Evolutionary conservation across 2,888 invertebrate genomes (phyloP), one percentile per base, ranked within the genome.

Genomic region (Sclerodermus sp.): DNA sequence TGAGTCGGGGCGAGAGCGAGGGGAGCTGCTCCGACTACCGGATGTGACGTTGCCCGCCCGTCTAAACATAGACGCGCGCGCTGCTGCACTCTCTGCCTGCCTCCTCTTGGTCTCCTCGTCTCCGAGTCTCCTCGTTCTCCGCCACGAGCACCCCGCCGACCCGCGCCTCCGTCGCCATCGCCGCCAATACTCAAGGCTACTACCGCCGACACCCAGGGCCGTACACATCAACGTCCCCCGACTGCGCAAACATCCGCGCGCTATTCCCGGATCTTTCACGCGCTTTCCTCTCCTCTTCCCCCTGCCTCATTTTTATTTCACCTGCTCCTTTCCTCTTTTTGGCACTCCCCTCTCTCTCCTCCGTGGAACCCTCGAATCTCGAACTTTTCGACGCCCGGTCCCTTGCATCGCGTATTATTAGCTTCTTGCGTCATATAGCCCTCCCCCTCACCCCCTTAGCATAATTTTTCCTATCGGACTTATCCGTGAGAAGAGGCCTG

Each of bases 1-100:
- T 38, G 14, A 3, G 34, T 34, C 4, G 34, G 34, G 34, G 55
- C 42, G 51, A 44, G 51, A 56, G 49, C 43, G 51, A 54, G 51
- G 62, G 59, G 64, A 46, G 4, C 23, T 62, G 67, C 59, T 55
- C 56, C 55, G 62, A 49, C 62, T 62, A 69, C 71, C 73, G 73
- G 73, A 73, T 68, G 69, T 73, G 72, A 73, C 73, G 72, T 67
- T 55, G 64, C 58, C 51, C 54, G 53, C 36, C 56, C 60, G 60
- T 67, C 71, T 73, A 73, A 72, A 73, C 70, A 72, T 73, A 73
- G 71, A 71, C 62, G 49, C 58, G 45, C 60, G 53, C 53, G 61
- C 60, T 56, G 58, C 60, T 60, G 51, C 55, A 58, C 60, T 60
- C 51, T 45, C 55, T 57, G 49, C 53, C 31, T 8, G 4, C 23